These are phyloP conservation scores for Leptobrachium leishanense DNA, from an alignment of 2,113 vertebrate genomes.

Conservation along the genomic window DNA sequence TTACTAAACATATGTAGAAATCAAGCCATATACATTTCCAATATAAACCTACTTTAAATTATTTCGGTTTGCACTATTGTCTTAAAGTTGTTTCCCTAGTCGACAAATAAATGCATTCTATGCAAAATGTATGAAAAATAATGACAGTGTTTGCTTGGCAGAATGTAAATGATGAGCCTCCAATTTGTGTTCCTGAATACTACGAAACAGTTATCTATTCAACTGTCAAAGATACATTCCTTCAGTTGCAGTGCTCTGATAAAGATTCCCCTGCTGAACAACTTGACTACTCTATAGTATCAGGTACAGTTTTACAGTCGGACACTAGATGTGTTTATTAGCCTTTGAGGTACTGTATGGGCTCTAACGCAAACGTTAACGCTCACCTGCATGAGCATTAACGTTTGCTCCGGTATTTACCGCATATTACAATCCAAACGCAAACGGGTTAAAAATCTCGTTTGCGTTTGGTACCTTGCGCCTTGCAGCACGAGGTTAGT, in stretches of 20 bases:
- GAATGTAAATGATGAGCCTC: conserved; percentile 52
- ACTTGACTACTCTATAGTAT: conserved; percentile 53
- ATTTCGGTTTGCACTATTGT: conserved; percentile 26
- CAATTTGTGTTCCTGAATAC: conserved; percentile 44
- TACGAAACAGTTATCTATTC: conserved; percentile 52
- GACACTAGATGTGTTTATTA: background rate
- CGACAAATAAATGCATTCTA: conserved; percentile 9
- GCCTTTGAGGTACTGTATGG: background rate
- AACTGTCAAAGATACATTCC: conserved; percentile 39
- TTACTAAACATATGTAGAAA: background rate
- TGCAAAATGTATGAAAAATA: background rate
- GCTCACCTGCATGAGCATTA: too few relatives aligned
- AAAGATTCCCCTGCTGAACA: conserved; percentile 55
- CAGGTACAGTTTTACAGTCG: conserved; percentile 47
- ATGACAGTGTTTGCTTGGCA: conserved; percentile 23
- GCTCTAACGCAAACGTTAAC: too few relatives aligned
- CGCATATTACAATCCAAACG: too few relatives aligned
- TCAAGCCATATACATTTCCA: conserved; percentile 24
- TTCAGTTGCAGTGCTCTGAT: conserved; percentile 53
- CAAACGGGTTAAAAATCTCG: too few relatives aligned
- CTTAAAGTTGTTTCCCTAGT: background rate
- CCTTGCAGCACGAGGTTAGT: too few relatives aligned
- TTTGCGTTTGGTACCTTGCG: too few relatives aligned
- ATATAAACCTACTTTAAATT: conserved; percentile 18
- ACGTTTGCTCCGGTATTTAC: too few relatives aligned